Conservation (phyloP, 2,888 invertebrate species). For the Sarcophaga variegata region DNA sequence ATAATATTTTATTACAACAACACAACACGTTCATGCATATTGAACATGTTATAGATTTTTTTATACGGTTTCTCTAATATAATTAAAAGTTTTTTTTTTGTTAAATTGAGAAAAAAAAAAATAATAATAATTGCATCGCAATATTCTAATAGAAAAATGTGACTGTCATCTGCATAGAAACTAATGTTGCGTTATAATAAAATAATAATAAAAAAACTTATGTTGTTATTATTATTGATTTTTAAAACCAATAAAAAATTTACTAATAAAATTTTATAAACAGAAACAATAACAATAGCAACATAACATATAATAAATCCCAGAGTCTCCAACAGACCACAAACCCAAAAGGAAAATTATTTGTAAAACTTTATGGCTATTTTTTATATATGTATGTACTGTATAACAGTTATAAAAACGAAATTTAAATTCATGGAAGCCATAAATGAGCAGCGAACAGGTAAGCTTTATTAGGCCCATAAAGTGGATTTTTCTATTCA, state of each 20-base stretch:
- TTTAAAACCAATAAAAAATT: constrained; percentile 9
- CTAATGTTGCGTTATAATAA: neutral
- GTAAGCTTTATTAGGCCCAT: no score
- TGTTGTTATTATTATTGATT: constrained; percentile 7
- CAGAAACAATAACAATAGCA: neutral
- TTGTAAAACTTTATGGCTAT: neutral
- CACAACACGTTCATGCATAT: neutral
- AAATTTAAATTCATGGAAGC: no score
- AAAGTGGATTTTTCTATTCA: no score
- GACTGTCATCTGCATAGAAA: neutral
- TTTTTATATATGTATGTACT: no score
- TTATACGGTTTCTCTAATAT: constrained; percentile 9
- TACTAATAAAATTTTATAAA: constrained; percentile 7
- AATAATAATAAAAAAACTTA: neutral
- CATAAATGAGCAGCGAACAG: no score
- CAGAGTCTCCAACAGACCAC: neutral
- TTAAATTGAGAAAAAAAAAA: no score
- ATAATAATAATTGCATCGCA: neutral
- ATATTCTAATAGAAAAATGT: neutral
- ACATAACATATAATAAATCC: neutral
- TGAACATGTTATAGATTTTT: neutral
- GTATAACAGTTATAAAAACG: no score
- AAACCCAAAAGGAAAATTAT: constrained; percentile 16
- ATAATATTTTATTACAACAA: constrained; percentile 2
- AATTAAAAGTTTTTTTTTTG: constrained; percentile 6